phyloP scores from a whole-genome alignment of 2,797 vertebrate species.

The Mallotus villosus region DNA sequence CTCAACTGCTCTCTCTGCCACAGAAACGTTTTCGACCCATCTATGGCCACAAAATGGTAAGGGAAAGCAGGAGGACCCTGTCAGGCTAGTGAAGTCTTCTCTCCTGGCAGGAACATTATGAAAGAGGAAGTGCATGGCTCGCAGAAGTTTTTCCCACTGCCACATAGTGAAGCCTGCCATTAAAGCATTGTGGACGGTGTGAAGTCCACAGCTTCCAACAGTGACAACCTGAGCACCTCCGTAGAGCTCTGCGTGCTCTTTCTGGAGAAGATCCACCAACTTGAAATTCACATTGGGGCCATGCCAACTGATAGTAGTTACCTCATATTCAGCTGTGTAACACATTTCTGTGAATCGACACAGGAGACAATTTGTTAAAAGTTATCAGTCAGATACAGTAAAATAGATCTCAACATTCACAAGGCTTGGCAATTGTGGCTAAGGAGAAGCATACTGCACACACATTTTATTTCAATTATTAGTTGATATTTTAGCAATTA shows the following conservation, averaged over 20 bases:
- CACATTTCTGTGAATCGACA: constrained; percentile 25
- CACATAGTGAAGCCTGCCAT: constrained; percentile 22
- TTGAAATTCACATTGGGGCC: constrained; percentile 26
- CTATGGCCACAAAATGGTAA: too few species aligned
- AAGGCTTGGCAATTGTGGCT: background rate
- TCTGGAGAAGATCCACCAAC: constrained; percentile 3
- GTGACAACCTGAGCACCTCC: constrained; percentile 12
- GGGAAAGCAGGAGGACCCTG: constrained; percentile 9
- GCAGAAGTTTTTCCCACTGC: constrained; percentile 14
- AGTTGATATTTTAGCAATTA: constrained; percentile 9
- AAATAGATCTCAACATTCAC: constrained; percentile 20
- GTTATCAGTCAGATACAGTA: constrained; percentile 17
- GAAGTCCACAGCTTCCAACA: constrained; percentile 26
- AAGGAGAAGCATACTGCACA: constrained; percentile 17
- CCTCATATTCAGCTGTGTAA: constrained; percentile 7
- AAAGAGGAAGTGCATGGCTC: constrained; percentile 28
- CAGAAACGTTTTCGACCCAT: constrained; percentile 8
- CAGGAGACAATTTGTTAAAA: constrained; percentile 14
- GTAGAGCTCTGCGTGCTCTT: constrained; percentile 30
- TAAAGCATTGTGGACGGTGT: constrained; percentile 23
- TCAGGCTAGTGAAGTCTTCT: constrained; percentile 15
- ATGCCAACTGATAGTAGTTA: constrained; percentile 9
- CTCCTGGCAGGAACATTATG: constrained; percentile 20
- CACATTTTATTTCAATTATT: constrained; percentile 15
- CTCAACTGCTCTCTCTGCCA: constrained; percentile 20